Conservation (phyloP, 2,888 invertebrate species). For the Calameuta pallipes region DNA sequence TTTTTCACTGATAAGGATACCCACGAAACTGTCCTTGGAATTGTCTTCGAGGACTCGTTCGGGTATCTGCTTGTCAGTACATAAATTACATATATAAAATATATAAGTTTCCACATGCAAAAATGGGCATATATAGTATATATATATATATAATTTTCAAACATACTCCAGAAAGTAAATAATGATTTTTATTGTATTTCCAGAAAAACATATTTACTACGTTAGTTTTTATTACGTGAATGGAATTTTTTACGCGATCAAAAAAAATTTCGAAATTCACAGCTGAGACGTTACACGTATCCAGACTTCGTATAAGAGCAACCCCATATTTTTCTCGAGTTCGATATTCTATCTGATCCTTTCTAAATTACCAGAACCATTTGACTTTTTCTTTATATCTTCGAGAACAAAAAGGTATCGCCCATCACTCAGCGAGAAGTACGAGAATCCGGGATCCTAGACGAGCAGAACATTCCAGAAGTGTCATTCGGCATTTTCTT, state of each 20-base stretch:
- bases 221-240: not conserved
- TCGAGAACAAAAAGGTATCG: not conserved
- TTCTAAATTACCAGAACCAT: not conserved
- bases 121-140: too few species aligned
- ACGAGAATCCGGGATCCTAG: not conserved
- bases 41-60: too few species aligned
- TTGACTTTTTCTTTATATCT: not conserved
- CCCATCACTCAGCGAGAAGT: not conserved
- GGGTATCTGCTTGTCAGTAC: too few species aligned
- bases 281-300: not conserved
- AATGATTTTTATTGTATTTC: too few species aligned
- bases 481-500: not conserved
- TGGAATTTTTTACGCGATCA: not conserved
- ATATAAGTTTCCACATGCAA: too few species aligned
- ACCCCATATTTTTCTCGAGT: not conserved
- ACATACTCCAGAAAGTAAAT: too few species aligned
- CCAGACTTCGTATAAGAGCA: not conserved
- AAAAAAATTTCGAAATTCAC: not conserved
- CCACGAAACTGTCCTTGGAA: too few species aligned
- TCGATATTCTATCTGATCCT: not conserved
- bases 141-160: too few species aligned
- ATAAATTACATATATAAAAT: too few species aligned
- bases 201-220: constrained; percentile 9
- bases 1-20: too few species aligned
- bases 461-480: not conserved